Base-by-base conservation (phyloP, 1,140 invertebrate species). In the Dendroctonus ponderosae region DNA sequence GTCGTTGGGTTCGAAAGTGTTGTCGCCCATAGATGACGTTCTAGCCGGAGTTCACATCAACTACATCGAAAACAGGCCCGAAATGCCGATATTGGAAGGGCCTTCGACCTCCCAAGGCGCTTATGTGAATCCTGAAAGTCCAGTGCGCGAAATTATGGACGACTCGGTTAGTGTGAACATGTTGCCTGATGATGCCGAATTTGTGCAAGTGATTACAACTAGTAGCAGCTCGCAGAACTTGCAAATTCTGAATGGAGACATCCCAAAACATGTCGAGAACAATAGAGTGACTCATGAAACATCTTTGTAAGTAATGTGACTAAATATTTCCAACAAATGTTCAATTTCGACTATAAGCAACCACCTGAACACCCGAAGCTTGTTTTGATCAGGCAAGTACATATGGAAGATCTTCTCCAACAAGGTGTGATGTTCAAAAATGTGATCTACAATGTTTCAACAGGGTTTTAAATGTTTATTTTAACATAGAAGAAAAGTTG, bases 11-110 rank as follows among this genome's bases (percentile, higher is more conserved):
- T 75, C 74, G 8, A 71, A 72, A 51, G 52, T 67, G 9, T 5
- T 66, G 7, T 70, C 72, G 4, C 72, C 73, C 3, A 59, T 56
- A 14, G 54, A 68, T 11, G 75, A 77, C 41, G 51, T 62, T 0
- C 54, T 74, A 7, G 72, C 70, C 9, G 75, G 74, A 5, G 56
- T 77, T 6, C 74, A 75, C 63, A 77, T 78, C 26, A 78, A 78
- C 52, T 75, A 77, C 62, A 78, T 78, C 46, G 71, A 73, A 59
- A 64, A 71, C 38, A 71, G 64, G 44, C 74, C 74, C 5, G 37
- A 53, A 7, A 56, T 71, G 53, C 56, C 64, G 14, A 42, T 67
- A 5, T 40, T 73, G 14, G 69, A 69, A 8, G 66, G 57, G 37
- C 66, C 69, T 2, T 69, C 70, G 5, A 72, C 72, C 11, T 72